Conservation (phyloP, 2,113 vertebrate species). For the Pluvialis apricaria region DNA sequence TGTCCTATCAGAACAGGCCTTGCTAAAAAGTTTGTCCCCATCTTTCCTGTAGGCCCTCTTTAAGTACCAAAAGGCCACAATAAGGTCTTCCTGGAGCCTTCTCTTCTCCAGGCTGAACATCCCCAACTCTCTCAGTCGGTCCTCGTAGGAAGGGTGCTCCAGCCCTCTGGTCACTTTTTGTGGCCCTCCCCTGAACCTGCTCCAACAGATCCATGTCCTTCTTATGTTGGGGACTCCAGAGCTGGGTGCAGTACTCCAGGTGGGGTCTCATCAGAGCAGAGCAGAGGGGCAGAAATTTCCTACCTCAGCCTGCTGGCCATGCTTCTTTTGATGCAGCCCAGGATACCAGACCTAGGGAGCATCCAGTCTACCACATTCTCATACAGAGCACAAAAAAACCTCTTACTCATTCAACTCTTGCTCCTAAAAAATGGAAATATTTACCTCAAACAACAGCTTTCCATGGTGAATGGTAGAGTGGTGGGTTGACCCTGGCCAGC, state of each 20-base stretch:
- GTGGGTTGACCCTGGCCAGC: background rate
- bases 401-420: background rate
- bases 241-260: background rate
- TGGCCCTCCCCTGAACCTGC: background rate
- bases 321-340: background rate
- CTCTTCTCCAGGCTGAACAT: background rate
- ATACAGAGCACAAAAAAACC: too few relatives aligned
- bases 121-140: background rate
- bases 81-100: background rate
- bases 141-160: background rate
- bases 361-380: background rate
- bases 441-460: background rate
- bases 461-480: accelerated
- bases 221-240: background rate
- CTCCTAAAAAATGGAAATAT: too few relatives aligned
- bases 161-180: background rate
- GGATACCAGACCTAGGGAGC: background rate
- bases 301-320: background rate
- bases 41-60: background rate
- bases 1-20: background rate
- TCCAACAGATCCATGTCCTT: background rate
- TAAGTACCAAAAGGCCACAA: background rate
- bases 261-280: background rate
- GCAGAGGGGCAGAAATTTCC: background rate
- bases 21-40: background rate